These are phyloP conservation scores for Syncerus caffer DNA, from an alignment of 2,797 vertebrate genomes.

Conservation along the genomic window DNA sequence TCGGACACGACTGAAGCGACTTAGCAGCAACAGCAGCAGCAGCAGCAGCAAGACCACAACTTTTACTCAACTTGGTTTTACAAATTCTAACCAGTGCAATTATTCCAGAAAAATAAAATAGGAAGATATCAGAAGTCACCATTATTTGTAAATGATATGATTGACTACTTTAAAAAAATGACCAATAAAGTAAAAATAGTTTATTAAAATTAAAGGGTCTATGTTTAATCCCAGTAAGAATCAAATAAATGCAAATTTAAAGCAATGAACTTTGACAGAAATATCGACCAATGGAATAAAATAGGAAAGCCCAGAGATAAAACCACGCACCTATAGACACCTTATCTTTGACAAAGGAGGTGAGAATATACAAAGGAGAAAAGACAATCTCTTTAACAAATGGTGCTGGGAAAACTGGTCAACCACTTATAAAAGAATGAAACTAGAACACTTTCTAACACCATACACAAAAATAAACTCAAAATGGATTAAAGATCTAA, in stretches of 20 bases:
- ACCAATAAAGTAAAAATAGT: neutral
- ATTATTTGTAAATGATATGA: conserved; percentile 5
- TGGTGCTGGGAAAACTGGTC: neutral
- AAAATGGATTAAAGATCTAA: neutral
- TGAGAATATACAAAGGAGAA: neutral
- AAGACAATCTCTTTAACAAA: neutral
- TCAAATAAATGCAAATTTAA: conserved; percentile 3
- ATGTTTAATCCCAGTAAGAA: neutral
- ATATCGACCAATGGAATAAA: neutral
- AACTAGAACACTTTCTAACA: neutral
- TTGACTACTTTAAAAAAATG: neutral
- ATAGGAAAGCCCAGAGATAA: neutral
- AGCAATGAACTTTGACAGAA: neutral
- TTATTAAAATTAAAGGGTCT: neutral
- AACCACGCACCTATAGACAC: neutral
- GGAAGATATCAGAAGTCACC: neutral
- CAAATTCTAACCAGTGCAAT: neutral
- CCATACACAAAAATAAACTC: neutral
- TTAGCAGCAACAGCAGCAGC: no score
- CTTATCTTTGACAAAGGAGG: neutral
- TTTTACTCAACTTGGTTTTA: neutral
- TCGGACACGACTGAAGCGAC: no score
- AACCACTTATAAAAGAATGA: neutral
- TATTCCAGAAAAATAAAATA: neutral
- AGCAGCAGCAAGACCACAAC: neutral